These are phyloP conservation scores for Erpornis zantholeuca DNA, from an alignment of 2,113 vertebrate species.

Conservation along the genomic window DNA sequence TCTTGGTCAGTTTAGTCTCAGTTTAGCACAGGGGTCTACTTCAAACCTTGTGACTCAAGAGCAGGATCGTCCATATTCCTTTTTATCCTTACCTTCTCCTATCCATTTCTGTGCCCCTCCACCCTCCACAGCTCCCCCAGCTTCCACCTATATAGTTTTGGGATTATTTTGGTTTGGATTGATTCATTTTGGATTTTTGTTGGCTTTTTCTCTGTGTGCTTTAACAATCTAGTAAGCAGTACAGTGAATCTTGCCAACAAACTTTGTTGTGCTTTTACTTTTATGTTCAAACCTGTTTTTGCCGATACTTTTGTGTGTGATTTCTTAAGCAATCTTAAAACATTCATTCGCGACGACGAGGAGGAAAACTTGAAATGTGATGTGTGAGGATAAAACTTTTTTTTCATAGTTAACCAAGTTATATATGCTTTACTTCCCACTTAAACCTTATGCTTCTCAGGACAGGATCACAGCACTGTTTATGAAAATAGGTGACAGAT, in stretches of 20 bases:
- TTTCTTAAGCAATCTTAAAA: background rate
- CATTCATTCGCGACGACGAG: background rate
- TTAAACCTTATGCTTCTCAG: background rate
- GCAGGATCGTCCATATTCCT: background rate
- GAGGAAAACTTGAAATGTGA: background rate
- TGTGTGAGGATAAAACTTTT: background rate
- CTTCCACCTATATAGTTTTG: background rate
- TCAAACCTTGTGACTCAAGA: background rate
- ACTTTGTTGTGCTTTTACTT: background rate
- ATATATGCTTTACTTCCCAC: background rate
- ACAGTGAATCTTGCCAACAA: background rate
- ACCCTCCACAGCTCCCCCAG: accelerated
- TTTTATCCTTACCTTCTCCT: background rate
- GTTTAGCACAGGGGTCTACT: background rate
- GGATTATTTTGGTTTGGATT: background rate
- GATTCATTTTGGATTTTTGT: background rate
- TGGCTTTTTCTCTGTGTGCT: background rate
- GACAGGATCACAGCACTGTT: background rate
- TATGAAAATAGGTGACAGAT: background rate
- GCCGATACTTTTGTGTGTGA: accelerated
- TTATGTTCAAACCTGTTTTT: background rate
- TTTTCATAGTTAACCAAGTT: background rate
- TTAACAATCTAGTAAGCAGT: background rate
- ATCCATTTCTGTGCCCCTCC: background rate
- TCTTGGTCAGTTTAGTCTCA: background rate